Conservation (phyloP, 2,888 invertebrate species). For the Agrochola macilenta region DNA sequence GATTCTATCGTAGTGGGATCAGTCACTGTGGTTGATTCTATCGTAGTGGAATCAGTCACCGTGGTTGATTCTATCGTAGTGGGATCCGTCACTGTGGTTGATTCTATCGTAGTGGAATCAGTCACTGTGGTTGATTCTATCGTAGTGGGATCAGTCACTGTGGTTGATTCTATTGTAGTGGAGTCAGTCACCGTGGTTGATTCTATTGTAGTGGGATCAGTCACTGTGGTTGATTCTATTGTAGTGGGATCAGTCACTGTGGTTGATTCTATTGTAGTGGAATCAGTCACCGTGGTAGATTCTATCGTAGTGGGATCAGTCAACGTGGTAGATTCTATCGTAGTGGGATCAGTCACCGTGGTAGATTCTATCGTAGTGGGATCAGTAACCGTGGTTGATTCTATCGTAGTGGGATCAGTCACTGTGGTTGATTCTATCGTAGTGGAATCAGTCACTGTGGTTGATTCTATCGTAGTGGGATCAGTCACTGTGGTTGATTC, state of each 20-base stretch:
- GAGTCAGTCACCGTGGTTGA: background rate
- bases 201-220: background rate
- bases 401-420: background rate
- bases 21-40: background rate
- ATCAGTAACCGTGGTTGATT: slow-evolving; percentile 18
- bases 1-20: background rate
- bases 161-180: background rate
- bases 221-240: background rate
- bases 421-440: slow-evolving; percentile 6
- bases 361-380: background rate
- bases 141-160: background rate
- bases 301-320: background rate
- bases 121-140: background rate
- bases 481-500: too few relatives aligned
- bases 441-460: background rate
- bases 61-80: slow-evolving; percentile 18
- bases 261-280: background rate
- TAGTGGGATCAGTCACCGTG: slow-evolving; percentile 1
- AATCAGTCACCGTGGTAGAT: background rate
- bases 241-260: background rate
- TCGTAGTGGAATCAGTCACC: background rate
- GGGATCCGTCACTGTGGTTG: background rate
- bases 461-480: too few relatives aligned
- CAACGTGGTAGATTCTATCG: background rate
- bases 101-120: slow-evolving; percentile 3